Evolutionary conservation across 2,888 invertebrate species (phyloP).

Genomic region (Euphydryas editha): DNA sequence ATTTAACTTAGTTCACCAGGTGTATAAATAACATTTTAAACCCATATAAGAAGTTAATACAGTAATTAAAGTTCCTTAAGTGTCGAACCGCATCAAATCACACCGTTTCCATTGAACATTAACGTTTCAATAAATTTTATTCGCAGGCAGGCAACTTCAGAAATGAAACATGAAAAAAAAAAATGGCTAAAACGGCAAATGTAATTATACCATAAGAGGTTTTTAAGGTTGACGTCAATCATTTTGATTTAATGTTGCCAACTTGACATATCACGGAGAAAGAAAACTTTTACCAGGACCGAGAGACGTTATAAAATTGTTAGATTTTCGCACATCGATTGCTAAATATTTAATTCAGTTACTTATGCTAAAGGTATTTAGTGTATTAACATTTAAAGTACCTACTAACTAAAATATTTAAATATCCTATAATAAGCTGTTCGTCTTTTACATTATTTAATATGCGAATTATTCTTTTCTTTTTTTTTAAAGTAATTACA

Average conservation of each 20-base stretch:
- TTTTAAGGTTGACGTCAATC: slow-evolving; percentile 21
- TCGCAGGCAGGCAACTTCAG: slow-evolving; percentile 15
- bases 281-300: neutral
- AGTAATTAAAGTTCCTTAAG: slow-evolving; percentile 37
- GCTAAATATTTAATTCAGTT: too few species aligned
- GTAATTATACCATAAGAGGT: slow-evolving; percentile 28
- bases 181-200: slow-evolving; percentile 19
- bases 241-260: slow-evolving; percentile 22
- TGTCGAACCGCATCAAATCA: slow-evolving; percentile 39
- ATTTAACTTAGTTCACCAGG: slow-evolving; percentile 19
- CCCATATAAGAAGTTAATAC: slow-evolving; percentile 38
- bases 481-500: neutral
- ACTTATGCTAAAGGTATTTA: neutral
- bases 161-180: slow-evolving; percentile 12
- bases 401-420: neutral
- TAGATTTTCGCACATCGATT: neutral
- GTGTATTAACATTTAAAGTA: neutral
- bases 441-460: neutral
- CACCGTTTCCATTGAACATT: slow-evolving; percentile 21
- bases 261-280: slow-evolving; percentile 6
- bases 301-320: slow-evolving; percentile 1
- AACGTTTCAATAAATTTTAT: slow-evolving; percentile 18
- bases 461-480: neutral
- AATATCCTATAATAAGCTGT: neutral
- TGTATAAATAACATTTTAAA: slow-evolving; percentile 37